Base-by-base conservation (phyloP, 2,888 invertebrate genomes). In the Acanthosoma haemorrhoidale region DNA sequence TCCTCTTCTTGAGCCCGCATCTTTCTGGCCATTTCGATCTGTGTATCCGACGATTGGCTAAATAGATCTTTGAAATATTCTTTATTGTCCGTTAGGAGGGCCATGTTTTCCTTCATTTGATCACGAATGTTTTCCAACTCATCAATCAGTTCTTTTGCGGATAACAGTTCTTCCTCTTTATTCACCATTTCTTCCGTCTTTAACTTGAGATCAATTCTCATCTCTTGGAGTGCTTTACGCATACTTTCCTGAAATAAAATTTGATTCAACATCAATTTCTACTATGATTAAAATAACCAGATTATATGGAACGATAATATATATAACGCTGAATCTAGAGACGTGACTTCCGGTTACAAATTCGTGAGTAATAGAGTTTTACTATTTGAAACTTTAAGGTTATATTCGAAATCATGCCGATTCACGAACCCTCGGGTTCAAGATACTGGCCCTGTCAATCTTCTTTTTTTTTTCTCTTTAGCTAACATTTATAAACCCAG, bases 21-120 rank as follows among this genome's bases (percentile, higher is more conserved):
- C 11, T 39, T 36, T 25, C 18, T 39, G 6, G 41, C 31, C 67
- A 70, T 16, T 34, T 58, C 59, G 2, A 58, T 11, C 15, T 67
- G 58, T 2, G 66, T 39, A 8, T 66, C 66, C 6, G 70, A 63
- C 9, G 41, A 18, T 21, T 57, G 38, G 18, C 70, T 67, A 13
- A 67, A 70, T 13, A 61, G 32, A 41, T 70, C 70, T 32, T 70
- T 70, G 34, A 70, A 70, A 25, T 70, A 70, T 25, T 70, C 70
- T 21, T 70, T 70, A 34, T 70, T 70, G 29, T 70, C 70, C 3
- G 64, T 67, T 25, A 70, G 41, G 21, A 32, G 34, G 5, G 18
- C 32, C 34, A 70, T 59, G 25, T 66, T 67, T 36, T 67, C 57
- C 41, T 70, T 70, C 59, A 70, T 39, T 34, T 70, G 66, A 15